Percentiles rank a stretch among this genome's conserved stretches.
Conservation (phyloP, 2,113 vertebrate species). For the Ochotona curzoniae region DNA sequence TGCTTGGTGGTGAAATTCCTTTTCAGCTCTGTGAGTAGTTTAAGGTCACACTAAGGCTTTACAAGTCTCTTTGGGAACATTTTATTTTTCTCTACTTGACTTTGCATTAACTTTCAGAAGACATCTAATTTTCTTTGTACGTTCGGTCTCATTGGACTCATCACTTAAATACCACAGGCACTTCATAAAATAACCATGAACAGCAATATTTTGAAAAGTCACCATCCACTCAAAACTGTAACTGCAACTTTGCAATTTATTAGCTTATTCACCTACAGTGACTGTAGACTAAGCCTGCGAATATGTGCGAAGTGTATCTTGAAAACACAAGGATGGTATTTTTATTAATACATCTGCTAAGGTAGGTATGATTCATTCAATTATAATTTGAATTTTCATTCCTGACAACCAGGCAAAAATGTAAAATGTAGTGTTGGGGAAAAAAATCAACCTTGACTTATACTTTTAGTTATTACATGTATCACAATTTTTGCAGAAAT, state of each 20-base stretch:
- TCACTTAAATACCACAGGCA: not conserved
- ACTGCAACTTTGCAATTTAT: slow-evolving; percentile 19
- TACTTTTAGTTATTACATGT: not conserved
- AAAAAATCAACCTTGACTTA: not conserved
- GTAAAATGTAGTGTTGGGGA: not conserved
- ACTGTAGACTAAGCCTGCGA: not conserved
- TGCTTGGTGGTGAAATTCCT: not conserved
- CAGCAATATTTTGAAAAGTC: not conserved
- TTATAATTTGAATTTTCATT: slow-evolving; percentile 9
- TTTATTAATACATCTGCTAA: not conserved
- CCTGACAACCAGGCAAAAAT: not conserved
- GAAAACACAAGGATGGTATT: slow-evolving; percentile 22
- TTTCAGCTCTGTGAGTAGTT: not conserved
- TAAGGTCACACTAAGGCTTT: not conserved
- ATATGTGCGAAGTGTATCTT: not conserved
- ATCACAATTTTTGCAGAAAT: not conserved
- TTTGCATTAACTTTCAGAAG: slow-evolving; percentile 2
- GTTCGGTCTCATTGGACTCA: not conserved
- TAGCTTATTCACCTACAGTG: not conserved
- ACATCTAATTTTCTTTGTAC: slow-evolving; percentile 19
- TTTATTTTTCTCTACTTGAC: not conserved
- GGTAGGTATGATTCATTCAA: not conserved
- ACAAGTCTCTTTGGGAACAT: not conserved
- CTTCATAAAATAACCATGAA: not conserved
- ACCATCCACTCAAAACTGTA: not conserved